Evolutionary conservation across 1,140 invertebrate species (phyloP), one percentile per base, ranked within the genome.

Genomic region (Drosophila orena): DNA sequence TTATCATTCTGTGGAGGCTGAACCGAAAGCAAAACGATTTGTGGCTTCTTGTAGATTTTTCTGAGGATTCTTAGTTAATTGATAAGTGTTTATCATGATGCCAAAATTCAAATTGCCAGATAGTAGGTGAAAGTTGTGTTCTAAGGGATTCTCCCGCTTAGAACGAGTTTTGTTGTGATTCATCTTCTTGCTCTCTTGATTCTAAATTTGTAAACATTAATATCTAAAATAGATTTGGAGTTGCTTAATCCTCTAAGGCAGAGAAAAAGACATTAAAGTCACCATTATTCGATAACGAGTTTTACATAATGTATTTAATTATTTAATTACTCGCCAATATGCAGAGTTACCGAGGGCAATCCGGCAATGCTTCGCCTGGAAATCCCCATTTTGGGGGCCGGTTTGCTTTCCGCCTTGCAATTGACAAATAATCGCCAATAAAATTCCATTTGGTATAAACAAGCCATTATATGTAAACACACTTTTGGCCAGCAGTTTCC

Each of bases 341-440:
- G 12, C 14, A 20, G 10, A 30, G 14, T 11, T 8, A 14, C 37
- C 38, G 10, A 17, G 11, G 22, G 38, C 38, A 11, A 30, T 15
- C 10, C 30, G 24, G 24, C 49, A 54, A 34, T 44, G 14, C 12
- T 64, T 27, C 24, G 11, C 2, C 12, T 34, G 66, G 65, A 57
- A n/a, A 27, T 69, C 65, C 43, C 64, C 35, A 14, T 17, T 37
- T 57, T 42, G 52, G 65, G 11, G 43, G 46, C 55, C 34, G 58
- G 69, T 53, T 72, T 72, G 55, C 55, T 72, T 72, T 72, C 69
- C 69, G 68, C 68, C 66, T 72, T 72, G 65, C 62, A 70, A 70
- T 56, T 55, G 62, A 54, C 66, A 70, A 68, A 70, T 70, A 70
- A 70, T 56, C 66, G 4, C 35, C 42, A 44, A 70, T 70, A 34